Evolutionary conservation across 1,140 invertebrate species (phyloP).

Genomic region (Aethina tumida): DNA sequence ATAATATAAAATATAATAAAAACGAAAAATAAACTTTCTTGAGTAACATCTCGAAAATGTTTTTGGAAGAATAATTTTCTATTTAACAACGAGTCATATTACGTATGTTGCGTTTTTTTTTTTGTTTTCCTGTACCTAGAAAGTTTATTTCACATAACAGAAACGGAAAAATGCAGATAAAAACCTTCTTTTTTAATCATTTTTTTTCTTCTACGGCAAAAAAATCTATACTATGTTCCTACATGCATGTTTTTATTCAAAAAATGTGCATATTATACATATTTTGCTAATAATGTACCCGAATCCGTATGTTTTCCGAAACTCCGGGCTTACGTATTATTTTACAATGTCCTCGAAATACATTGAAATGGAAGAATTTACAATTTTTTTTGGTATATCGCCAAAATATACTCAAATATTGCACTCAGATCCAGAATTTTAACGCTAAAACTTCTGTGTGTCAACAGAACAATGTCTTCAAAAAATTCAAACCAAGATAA

Average conservation of each 20-base stretch:
- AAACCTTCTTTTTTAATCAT: slow-evolving; percentile 15
- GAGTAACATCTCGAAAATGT: slow-evolving; percentile 11
- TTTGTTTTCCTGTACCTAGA: slow-evolving; percentile 10
- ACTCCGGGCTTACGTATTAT: slow-evolving; percentile 31
- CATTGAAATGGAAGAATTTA: slow-evolving; percentile 31
- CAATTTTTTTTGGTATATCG: slow-evolving; percentile 24
- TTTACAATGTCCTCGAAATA: slow-evolving; percentile 27
- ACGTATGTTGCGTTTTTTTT: slow-evolving; percentile 13
- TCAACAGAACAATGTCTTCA: slow-evolving; percentile 10
- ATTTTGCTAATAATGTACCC: slow-evolving; percentile 31
- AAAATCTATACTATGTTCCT: slow-evolving; percentile 25
- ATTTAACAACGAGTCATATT: slow-evolving; percentile 8
- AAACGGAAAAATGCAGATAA: slow-evolving; percentile 16
- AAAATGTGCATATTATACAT: slow-evolving; percentile 35
- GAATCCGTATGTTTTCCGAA: slow-evolving; percentile 17
- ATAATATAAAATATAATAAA: slow-evolving; percentile 30
- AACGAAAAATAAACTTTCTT: slow-evolving; percentile 21
- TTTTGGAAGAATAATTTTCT: slow-evolving; percentile 4
- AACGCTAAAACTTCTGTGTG: too few relatives aligned
- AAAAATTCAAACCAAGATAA: slow-evolving; percentile 14
- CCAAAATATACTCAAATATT: slow-evolving; percentile 31
- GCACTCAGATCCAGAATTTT: slow-evolving; percentile 21
- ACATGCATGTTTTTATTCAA: slow-evolving; percentile 32
- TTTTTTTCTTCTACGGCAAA: slow-evolving; percentile 23
- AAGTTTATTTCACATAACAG: slow-evolving; percentile 17